Conservation (phyloP, 2,888 invertebrate genomes). For the Sepioteuthis lessoniana region DNA sequence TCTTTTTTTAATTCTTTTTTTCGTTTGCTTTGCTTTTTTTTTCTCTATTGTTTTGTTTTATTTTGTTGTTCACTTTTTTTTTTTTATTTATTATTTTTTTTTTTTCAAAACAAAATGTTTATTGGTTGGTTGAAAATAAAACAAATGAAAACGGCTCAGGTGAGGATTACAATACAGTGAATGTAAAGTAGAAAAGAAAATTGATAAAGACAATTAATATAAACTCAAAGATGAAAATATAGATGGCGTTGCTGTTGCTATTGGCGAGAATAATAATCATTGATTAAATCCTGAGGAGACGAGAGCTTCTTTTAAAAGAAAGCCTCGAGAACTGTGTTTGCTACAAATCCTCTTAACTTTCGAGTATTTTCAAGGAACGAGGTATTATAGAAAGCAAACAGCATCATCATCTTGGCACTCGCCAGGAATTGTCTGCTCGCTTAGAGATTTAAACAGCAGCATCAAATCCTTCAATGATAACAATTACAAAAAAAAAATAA, state of each 20-base stretch:
- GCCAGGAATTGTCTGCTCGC: not conserved
- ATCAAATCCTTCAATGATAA: not conserved
- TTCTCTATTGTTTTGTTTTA: too few relatives aligned
- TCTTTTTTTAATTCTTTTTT: too few relatives aligned
- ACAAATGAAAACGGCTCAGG: not conserved
- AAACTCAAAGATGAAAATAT: not conserved
- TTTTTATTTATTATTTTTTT: too few relatives aligned
- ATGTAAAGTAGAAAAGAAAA: not conserved
- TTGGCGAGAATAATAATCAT: not conserved
- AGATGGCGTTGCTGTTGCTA: not conserved
- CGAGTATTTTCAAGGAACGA: not conserved
- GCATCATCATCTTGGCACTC: not conserved
- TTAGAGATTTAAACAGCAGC: not conserved
- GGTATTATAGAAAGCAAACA: not conserved
- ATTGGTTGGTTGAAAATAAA: not conserved
- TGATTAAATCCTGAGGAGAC: not conserved
- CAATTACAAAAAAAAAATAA: not conserved
- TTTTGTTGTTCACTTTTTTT: too few relatives aligned
- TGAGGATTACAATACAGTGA: not conserved
- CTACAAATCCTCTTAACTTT: not conserved
- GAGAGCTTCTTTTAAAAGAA: not conserved
- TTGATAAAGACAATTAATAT: too few relatives aligned
- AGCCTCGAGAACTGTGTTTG: not conserved
- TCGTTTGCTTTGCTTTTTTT: too few relatives aligned
- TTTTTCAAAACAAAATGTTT: not conserved